Conservation (phyloP, 2,888 invertebrate genomes). For the Eilema depressum region DNA sequence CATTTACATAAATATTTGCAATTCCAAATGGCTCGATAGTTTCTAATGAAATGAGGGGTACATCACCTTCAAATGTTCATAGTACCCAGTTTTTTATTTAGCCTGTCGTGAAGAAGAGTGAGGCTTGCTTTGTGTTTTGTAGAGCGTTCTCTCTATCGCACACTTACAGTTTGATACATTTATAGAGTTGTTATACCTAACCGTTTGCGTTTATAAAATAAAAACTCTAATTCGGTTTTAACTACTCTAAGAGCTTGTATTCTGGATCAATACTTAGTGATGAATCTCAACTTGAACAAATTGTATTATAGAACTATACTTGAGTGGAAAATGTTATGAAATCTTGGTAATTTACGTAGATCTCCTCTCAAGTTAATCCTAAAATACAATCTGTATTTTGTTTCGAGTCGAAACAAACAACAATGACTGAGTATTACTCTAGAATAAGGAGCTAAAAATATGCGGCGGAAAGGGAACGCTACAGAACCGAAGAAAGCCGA, state of each 20-base stretch:
- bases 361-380: not conserved
- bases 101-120: not conserved
- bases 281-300: no score
- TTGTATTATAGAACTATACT: no score
- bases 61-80: conserved; percentile 28
- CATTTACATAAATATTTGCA: conserved; percentile 47
- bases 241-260: no score
- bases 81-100: not conserved
- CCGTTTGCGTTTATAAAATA: no score
- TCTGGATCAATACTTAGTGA: not conserved
- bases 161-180: not conserved
- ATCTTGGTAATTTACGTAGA: not conserved
- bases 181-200: no score
- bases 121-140: not conserved
- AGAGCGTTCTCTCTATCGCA: not conserved
- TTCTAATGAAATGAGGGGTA: conserved; percentile 35
- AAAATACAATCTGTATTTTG: no score
- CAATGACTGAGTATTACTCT: no score
- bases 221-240: no score
- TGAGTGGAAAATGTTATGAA: no score
- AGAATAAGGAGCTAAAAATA: not conserved
- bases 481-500: not conserved
- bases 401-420: no score
- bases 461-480: no score
- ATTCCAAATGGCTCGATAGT: conserved; percentile 57